phyloP scores from a whole-genome alignment of 2,888 invertebrate species.

The Dioctria rufipes region DNA sequence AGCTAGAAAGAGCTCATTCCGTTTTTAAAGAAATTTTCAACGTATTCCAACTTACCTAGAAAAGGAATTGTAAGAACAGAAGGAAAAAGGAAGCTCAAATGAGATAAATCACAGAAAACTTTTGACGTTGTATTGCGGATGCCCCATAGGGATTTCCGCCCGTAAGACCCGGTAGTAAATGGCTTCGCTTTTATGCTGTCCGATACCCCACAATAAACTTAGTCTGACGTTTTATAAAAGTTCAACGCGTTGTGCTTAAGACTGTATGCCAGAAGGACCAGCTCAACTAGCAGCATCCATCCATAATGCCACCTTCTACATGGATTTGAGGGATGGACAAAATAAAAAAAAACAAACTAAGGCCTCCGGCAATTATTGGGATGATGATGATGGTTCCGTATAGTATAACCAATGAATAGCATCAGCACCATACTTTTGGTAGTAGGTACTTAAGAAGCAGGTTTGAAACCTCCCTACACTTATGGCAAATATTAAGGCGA shows the following conservation, averaged over 20 bases:
- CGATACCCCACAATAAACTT: slow-evolving; percentile 33
- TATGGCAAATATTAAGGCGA: slow-evolving; percentile 41
- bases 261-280: too few species aligned
- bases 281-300: neutral
- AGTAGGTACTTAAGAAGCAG: too few species aligned
- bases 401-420: slow-evolving; percentile 46
- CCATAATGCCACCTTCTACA: neutral
- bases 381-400: slow-evolving; percentile 27
- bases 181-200: slow-evolving; percentile 18
- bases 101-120: slow-evolving; percentile 46
- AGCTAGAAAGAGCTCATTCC: too few species aligned
- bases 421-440: too few species aligned
- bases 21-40: slow-evolving; percentile 2
- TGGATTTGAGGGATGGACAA: neutral
- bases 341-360: slow-evolving; percentile 18
- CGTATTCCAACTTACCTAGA: neutral
- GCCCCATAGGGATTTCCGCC: slow-evolving; percentile 25
- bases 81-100: slow-evolving; percentile 41
- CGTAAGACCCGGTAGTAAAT: slow-evolving; percentile 15
- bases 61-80: neutral
- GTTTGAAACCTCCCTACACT: slow-evolving; percentile 25
- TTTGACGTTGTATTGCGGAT: slow-evolving; percentile 14
- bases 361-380: slow-evolving; percentile 40
- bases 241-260: slow-evolving; percentile 1
- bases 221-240: slow-evolving; percentile 28